Evolutionary conservation across 2,113 vertebrate genomes (phyloP), one percentile per base, ranked within the genome.

Genomic region (Lepus americanus): DNA sequence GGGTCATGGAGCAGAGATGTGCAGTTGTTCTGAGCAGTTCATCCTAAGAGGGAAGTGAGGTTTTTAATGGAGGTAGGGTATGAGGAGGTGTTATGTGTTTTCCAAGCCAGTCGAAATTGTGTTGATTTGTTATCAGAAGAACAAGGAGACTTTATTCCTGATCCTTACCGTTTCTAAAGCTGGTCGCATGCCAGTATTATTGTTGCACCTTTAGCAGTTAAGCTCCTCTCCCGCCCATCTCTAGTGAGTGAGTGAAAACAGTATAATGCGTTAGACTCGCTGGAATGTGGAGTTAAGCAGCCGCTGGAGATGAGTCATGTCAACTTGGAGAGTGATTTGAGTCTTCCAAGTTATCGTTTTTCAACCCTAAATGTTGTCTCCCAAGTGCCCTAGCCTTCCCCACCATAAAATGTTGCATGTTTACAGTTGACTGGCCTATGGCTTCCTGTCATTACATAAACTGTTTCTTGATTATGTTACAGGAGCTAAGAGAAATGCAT

Each of bases 401-500:
- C 63, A 13, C 63, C 61, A 17, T 53, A 84, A 79, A 51, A 72
- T 9, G 61, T 17, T 73, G 63, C 78, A 3, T 91, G 74, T 31
- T 73, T 33, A 19, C 23, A 6, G 39, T 53, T 80, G 12, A 6
- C 27, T 17, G 17, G 69, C 12, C 72, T 20, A 0, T 39, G 63
- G 16, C 69, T 31, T 59, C 12, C 0, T 76, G 20, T 73, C 25
- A 7, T 82, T 27, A 31, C n/a, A 25, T 20, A 33, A 79, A 53
- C 23, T 67, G 22, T 80, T 94, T 95, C 70, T 97, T 92, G 55
- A 23, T 61, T 92, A 49, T 92, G 17, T 96, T 96, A 79, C 98
- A 99, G 99, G 99, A 99, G 94, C 98, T 99, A 96, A 98, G 99
- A 97, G 99, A 99, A 98, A 99, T 99, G 96, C 99, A 99, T 95